A percentile compares a stretch with the other conserved stretches of the same genome.
Evolutionary conservation across 2,113 vertebrate species (phyloP).

Genomic region (Anser cygnoides): DNA sequence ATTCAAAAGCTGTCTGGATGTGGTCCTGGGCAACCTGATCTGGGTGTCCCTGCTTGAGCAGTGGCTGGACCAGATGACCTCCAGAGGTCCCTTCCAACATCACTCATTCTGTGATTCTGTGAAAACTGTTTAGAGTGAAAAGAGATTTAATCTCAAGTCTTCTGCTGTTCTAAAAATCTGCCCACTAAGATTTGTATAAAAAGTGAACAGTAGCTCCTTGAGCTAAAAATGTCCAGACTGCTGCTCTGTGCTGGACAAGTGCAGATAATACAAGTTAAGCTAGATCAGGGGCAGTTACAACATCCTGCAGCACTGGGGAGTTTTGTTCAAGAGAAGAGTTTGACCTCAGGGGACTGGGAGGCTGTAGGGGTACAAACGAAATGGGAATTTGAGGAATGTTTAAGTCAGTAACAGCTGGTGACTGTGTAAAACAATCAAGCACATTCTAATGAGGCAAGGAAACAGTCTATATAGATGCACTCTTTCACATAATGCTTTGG

Average conservation of each 20-base stretch:
- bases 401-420: background rate
- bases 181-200: background rate
- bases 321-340: background rate
- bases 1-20: background rate
- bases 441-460: background rate
- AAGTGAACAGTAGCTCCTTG: background rate
- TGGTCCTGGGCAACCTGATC: background rate
- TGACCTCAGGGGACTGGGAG: background rate
- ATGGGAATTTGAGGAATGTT: background rate
- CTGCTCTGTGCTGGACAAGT: background rate
- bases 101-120: background rate
- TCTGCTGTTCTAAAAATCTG: background rate
- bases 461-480: background rate
- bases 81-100: background rate
- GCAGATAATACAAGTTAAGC: background rate
- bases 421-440: background rate
- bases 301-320: background rate
- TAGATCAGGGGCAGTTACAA: background rate
- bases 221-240: background rate
- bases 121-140: background rate
- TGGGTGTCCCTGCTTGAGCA: background rate
- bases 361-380: background rate
- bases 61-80: background rate
- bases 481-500: background rate
- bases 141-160: background rate